Percentiles rank a stretch among this genome's conserved stretches.
Evolutionary conservation across 1,140 invertebrate species (phyloP).

Genomic region (Drosophila dunni): DNA sequence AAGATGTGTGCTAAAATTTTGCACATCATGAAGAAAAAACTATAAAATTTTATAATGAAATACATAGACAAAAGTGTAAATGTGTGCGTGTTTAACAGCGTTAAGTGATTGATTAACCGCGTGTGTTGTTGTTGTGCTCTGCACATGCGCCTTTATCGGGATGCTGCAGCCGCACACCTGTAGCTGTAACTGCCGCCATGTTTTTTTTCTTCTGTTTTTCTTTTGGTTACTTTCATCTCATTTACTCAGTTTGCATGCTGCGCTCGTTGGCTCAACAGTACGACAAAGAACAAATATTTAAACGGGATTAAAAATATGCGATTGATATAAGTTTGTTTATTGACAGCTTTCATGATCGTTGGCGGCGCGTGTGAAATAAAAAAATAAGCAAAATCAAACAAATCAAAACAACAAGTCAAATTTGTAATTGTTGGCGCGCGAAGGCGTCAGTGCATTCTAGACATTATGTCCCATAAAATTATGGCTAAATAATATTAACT

Average conservation of each 20-base stretch:
- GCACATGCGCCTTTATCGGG: slow-evolving; percentile 60
- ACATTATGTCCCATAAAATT: slow-evolving; percentile 37
- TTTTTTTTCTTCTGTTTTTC: neutral
- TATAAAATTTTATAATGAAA: too few species aligned
- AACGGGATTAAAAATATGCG: neutral
- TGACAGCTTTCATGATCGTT: slow-evolving; percentile 8
- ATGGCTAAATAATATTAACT: slow-evolving; percentile 28
- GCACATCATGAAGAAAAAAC: neutral
- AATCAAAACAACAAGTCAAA: slow-evolving; percentile 34
- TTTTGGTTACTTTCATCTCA: slow-evolving; percentile 31
- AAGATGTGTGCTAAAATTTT: neutral
- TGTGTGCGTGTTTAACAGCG: too few species aligned
- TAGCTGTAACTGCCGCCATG: slow-evolving; percentile 42
- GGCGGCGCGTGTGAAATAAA: slow-evolving; percentile 44
- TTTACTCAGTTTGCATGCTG: slow-evolving; percentile 63
- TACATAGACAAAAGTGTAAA: too few species aligned
- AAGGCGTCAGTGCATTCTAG: slow-evolving; percentile 47
- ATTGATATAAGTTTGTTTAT: slow-evolving; percentile 26
- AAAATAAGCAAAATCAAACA: neutral
- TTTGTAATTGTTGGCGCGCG: slow-evolving; percentile 46
- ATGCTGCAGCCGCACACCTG: slow-evolving; percentile 60
- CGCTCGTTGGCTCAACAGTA: slow-evolving; percentile 52
- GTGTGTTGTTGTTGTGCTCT: neutral
- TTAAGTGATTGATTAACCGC: too few species aligned
- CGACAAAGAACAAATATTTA: slow-evolving; percentile 11